phyloP scores from a whole-genome alignment of 2,888 invertebrate genomes.

The Ceraclea dissimilis region DNA sequence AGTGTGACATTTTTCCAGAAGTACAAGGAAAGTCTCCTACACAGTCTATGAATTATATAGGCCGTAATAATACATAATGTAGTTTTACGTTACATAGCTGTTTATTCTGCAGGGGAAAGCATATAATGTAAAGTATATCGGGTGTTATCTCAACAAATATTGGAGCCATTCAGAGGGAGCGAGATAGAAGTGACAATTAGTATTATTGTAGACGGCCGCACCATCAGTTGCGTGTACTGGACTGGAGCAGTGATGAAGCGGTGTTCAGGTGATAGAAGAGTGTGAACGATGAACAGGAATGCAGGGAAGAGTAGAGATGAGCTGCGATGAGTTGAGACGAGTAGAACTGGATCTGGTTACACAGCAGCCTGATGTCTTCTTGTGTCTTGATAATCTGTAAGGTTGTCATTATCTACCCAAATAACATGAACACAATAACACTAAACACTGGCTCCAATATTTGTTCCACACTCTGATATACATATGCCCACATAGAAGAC shows the following conservation, averaged over 20 bases:
- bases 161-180: conserved; percentile 10
- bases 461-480: conserved; percentile 7
- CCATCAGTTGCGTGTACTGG: conserved; percentile 10
- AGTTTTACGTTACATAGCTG: too few relatives aligned
- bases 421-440: conserved; percentile 20
- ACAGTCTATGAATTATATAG: too few relatives aligned
- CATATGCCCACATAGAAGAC: neutral
- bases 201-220: conserved; percentile 15
- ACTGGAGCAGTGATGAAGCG: neutral
- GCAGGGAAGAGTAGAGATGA: neutral
- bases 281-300: conserved; percentile 3
- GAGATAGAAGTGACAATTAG: neutral
- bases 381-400: conserved; percentile 20
- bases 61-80: too few relatives aligned
- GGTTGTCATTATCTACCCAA: conserved; percentile 25
- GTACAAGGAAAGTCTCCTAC: too few relatives aligned
- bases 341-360: conserved; percentile 1
- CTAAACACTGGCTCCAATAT: conserved; percentile 20
- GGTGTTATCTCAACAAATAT: conserved; percentile 8
- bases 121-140: neutral
- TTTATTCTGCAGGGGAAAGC: too few relatives aligned
- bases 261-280: neutral
- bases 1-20: too few relatives aligned
- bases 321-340: conserved; percentile 2
- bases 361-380: conserved; percentile 1